phyloP scores from a whole-genome alignment of 2,888 invertebrate species.

The Drosophila meridiana region DNA sequence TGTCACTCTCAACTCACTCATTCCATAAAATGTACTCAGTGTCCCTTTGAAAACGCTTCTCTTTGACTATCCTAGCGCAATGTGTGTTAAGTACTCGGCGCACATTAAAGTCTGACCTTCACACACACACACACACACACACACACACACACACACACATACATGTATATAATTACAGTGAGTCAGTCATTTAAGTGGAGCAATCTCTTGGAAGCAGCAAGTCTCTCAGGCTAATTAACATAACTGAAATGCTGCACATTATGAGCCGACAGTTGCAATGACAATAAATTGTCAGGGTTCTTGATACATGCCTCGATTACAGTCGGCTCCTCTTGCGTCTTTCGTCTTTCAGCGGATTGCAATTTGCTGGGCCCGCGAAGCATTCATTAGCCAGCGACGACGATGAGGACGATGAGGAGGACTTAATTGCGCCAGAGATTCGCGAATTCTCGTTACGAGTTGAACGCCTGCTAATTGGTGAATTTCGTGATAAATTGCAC shows the following conservation, averaged over 20 bases:
- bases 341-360: constrained; percentile 20
- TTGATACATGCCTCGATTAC: constrained; percentile 57
- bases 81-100: neutral
- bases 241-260: constrained; percentile 42
- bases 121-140: neutral
- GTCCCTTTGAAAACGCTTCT: neutral
- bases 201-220: neutral
- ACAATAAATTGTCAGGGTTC: constrained; percentile 46
- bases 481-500: constrained; percentile 62
- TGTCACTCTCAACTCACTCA: neutral
- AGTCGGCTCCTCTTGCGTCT: neutral
- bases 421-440: constrained; percentile 51
- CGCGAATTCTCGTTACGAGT: constrained; percentile 40
- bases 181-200: neutral
- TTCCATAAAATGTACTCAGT: neutral
- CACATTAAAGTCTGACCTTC: neutral
- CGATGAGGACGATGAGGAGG: constrained; percentile 1
- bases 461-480: constrained; percentile 63
- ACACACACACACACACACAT: neutral
- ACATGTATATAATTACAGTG: neutral
- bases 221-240: constrained; percentile 49
- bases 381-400: constrained; percentile 17
- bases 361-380: neutral
- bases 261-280: constrained; percentile 50
- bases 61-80: neutral